Evolutionary conservation across 2,888 invertebrate genomes (phyloP), one percentile per base, ranked within the genome.

Genomic region (Melinaea menophilus): DNA sequence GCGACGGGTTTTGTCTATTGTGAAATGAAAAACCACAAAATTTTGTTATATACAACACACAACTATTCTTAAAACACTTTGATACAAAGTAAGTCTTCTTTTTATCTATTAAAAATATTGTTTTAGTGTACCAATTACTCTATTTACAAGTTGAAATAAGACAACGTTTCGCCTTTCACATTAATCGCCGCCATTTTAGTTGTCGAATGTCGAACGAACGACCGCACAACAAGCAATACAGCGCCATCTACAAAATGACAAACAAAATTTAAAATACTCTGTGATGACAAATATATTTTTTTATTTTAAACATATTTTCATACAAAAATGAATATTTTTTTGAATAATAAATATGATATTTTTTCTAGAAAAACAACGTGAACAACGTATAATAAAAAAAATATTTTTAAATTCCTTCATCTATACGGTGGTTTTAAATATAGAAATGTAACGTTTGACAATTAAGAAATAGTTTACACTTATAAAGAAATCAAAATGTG

Each of bases 151-250:
- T 82, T 78, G 79, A 84, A 86, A 81, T 88, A 84, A 76, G 86
- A 90, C 88, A 90, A 90, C 88, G 92, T 91, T 90, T 92, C 90
- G 89, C 92, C 92, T 92, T 92, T 92, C 92, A 93, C 93, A 93
- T 92, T 92, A 92, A 88, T 87, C 85, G 91, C 91, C 92, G 93
- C 93, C 93, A 93, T 93, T 91, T 76, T 76, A 92, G 90, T 88
- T 90, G 88, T 87, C 86, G 85, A 85, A 86, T 83, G 82, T 87
- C 83, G 85, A 87, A 88, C 85, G 86, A 90, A 88, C 85, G 85
- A 87, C 88, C 88, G 86, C 87, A 90, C 92, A 93, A 93, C 92
- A 93, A 93, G 92, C 91, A 81, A 83, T 73, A 76, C 76, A 85
- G 90, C 92, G 93, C 92, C 93, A 93, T 93, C 93, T 94, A 91